These are phyloP conservation scores for Eremobia ochroleuca DNA, from an alignment of 2,888 invertebrate species.

Conservation along the genomic window DNA sequence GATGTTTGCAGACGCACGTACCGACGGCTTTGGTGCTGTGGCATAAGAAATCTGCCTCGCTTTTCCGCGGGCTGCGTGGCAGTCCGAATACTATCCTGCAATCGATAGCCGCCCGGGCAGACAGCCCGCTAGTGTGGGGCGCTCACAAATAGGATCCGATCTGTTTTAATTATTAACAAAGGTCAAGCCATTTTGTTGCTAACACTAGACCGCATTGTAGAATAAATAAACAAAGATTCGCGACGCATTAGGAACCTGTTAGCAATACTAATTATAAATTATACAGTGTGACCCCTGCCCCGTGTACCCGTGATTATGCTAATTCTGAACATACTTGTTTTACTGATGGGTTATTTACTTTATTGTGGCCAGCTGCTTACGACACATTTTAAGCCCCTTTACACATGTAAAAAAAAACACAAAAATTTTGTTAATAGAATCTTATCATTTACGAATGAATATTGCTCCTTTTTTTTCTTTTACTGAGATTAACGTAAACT, in stretches of 20 bases:
- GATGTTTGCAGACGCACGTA: too few species aligned
- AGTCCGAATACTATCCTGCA: not conserved
- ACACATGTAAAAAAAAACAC: not conserved
- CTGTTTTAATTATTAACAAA: not conserved
- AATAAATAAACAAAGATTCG: not conserved
- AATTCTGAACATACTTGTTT: constrained; percentile 20
- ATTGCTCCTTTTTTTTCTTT: not conserved
- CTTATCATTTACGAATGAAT: not conserved
- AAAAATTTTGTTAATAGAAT: not conserved
- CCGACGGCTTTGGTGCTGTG: not conserved
- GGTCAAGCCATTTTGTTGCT: not conserved
- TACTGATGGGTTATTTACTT: constrained; percentile 8
- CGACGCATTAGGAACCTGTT: constrained; percentile 27
- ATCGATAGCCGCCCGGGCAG: not conserved
- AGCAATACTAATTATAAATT: constrained; percentile 31
- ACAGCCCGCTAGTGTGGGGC: not conserved
- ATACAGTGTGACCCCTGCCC: constrained; percentile 43
- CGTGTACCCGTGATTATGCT: constrained; percentile 13
- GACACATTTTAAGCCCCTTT: not conserved
- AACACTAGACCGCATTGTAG: not conserved
- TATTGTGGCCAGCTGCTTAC: not conserved
- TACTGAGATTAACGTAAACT: not conserved
- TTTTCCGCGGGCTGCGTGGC: not conserved
- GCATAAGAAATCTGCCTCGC: not conserved
- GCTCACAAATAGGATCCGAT: not conserved